Base-by-base conservation (phyloP, 1,140 invertebrate species). In the Homalodisca vitripennis region DNA sequence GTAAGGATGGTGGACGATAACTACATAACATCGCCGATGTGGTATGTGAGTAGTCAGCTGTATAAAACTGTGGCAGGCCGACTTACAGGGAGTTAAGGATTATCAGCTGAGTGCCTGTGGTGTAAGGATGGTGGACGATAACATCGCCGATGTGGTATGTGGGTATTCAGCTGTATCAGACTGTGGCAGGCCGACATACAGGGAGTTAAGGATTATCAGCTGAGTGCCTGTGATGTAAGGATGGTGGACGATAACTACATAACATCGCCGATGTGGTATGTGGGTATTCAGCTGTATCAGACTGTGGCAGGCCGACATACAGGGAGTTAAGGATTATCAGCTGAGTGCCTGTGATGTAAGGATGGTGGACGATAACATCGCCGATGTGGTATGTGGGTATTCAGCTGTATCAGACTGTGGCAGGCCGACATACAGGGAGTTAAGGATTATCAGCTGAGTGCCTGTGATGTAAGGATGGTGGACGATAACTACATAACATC, bases 201-300 rank as follows among this genome's bases (percentile, higher is more conserved):
- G 34, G 34, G 6, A 10, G 34, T 41, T 41, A 17, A 41, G 34
- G 34, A 17, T 17, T 17, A 6, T 41, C 34, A 41, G 34, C 17
- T 41, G 34, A 41, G 34, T 41, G 17, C 62, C 62, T n/a, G 67
- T 72, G 48, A 53, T 72, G 67, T 62, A 34, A 24, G 53, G 41
- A 14, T 63, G 65, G 12, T 77, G 34, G 30, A 62, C 77, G 13
- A 68, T 74, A 17, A 80, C 30, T 73, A 77, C 76, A 55, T 75
- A 78, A 51, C 75, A 79, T 1, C 74, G 76, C 27, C 75, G 72
- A 55, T 77, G 79, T 34, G 74, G 76, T 57, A 73, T 78, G 73
- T 76, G 75, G 62, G n/a, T n/a, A n/a, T 41, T 41, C 34, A 6
- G 6, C 17, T 6, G 17, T 41, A 17, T 41, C 34, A 41, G 34